A percentile compares a stretch with the other conserved stretches of the same genome.
Evolutionary conservation across 2,797 vertebrate species (phyloP).

Genomic region (Enteromius paludinosus): DNA sequence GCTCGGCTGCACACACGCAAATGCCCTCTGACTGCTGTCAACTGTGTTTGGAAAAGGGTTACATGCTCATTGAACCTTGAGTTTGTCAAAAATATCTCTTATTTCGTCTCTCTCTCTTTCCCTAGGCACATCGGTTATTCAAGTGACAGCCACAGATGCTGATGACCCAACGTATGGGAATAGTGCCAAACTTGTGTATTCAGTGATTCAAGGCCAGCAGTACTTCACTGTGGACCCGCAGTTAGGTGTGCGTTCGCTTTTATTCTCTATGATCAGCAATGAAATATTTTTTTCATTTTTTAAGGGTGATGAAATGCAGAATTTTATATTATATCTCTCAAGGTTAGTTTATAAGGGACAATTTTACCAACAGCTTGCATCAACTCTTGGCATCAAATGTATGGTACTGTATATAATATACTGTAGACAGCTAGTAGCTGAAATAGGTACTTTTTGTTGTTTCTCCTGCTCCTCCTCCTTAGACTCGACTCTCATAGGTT

Average conservation of each 20-base stretch:
- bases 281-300: background rate
- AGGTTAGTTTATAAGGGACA: background rate
- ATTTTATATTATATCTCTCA: background rate
- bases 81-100: slow-evolving; percentile 26
- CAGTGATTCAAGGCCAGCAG: slow-evolving; percentile 92
- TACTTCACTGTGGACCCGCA: slow-evolving; percentile 96
- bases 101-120: slow-evolving; percentile 23
- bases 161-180: slow-evolving; percentile 96
- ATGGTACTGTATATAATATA: background rate
- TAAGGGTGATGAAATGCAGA: background rate
- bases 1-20: background rate
- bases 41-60: slow-evolving; percentile 19
- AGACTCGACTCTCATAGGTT: background rate
- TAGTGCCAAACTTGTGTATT: slow-evolving; percentile 94
- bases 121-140: slow-evolving; percentile 93
- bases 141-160: slow-evolving; percentile 94
- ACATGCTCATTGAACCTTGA: slow-evolving; percentile 29
- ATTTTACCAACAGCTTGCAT: background rate
- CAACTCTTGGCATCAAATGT: background rate
- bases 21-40: slow-evolving; percentile 26
- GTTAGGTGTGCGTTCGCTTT: slow-evolving; percentile 81
- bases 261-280: background rate
- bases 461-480: background rate
- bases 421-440: background rate
- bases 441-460: background rate